Conservation (phyloP, 1,140 invertebrate genomes). For the Monomorium pharaonis region DNA sequence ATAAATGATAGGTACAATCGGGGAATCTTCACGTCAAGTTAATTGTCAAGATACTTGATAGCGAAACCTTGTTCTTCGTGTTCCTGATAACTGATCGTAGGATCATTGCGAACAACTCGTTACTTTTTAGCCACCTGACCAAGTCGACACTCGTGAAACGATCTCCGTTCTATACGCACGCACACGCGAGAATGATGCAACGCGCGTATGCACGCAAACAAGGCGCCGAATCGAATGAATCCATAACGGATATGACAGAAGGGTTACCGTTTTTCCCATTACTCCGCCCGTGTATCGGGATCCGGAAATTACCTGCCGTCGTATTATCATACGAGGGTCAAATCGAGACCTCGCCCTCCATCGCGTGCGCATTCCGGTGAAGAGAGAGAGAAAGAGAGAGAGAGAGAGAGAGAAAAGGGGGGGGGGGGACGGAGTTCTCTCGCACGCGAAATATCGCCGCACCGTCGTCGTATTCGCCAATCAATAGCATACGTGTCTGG, state of each 20-base stretch:
- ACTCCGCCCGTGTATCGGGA: conserved; percentile 69
- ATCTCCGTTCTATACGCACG: background rate
- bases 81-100: background rate
- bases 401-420: too few relatives aligned
- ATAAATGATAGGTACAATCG: background rate
- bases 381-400: too few relatives aligned
- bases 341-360: conserved; percentile 65
- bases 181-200: background rate
- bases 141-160: conserved; percentile 39
- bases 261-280: conserved; percentile 75
- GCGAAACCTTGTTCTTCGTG: background rate
- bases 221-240: conserved; percentile 66
- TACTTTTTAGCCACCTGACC: background rate
- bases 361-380: too few relatives aligned
- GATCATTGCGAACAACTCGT: conserved; percentile 18
- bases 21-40: background rate
- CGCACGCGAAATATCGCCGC: conserved; percentile 64
- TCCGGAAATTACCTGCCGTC: conserved; percentile 74
- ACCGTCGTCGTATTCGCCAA: conserved; percentile 58
- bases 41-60: background rate
- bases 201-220: background rate
- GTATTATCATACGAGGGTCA: conserved; percentile 75
- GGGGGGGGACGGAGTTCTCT: conserved; percentile 15
- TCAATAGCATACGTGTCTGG: conserved; percentile 71
- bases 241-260: conserved; percentile 73